phyloP scores from a whole-genome alignment of 2,888 invertebrate species.

The Hipparchia semele region DNA sequence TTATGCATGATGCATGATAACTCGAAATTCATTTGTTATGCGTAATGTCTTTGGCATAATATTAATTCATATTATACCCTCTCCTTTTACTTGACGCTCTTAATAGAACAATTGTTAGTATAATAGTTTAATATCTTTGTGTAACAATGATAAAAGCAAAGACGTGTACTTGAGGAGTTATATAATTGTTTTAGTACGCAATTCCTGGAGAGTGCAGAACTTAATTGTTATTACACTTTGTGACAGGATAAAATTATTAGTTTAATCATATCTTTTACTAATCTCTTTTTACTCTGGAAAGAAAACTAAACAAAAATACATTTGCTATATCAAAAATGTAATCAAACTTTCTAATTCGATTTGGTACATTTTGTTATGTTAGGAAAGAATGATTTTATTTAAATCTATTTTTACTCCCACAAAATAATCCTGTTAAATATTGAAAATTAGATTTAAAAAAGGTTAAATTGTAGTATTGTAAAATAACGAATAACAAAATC shows the following conservation, averaged over 20 bases:
- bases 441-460: no score
- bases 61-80: no score
- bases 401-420: neutral
- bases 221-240: neutral
- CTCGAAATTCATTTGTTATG: no score
- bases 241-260: neutral
- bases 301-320: neutral
- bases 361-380: neutral
- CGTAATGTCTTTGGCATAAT: no score
- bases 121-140: no score
- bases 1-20: no score
- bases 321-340: neutral
- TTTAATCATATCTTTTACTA: neutral
- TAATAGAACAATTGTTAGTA: no score
- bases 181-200: neutral
- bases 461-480: no score
- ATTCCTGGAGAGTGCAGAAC: neutral
- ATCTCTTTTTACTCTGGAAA: neutral
- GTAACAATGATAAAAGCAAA: constrained; percentile 6
- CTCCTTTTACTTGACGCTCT: no score
- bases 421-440: no score
- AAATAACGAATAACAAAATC: no score
- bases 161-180: neutral
- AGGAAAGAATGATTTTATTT: neutral
- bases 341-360: constrained; percentile 2